A percentile compares a stretch with the other conserved stretches of the same genome.
phyloP scores from a whole-genome alignment of 2,113 vertebrate genomes.

The Percina caprodes region DNA sequence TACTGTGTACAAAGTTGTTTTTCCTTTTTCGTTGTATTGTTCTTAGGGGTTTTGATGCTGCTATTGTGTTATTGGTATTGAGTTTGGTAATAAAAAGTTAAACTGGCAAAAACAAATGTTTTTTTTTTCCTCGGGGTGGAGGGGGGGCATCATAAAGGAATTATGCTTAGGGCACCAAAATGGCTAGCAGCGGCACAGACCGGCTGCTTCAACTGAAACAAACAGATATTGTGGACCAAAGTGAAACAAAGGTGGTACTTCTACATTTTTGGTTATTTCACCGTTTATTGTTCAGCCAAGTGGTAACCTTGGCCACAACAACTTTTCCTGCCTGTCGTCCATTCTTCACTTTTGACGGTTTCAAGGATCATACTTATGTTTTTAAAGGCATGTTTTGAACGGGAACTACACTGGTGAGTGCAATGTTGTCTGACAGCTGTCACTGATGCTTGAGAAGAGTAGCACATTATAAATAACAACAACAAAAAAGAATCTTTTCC shows the following conservation, averaged over 20 bases:
- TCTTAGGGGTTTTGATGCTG: too few relatives aligned
- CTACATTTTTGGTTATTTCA: neutral
- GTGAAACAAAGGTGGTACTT: neutral
- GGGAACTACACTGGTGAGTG: too few relatives aligned
- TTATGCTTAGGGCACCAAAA: too few relatives aligned
- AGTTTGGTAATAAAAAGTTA: too few relatives aligned
- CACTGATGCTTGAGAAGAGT: neutral
- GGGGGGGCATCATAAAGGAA: too few relatives aligned
- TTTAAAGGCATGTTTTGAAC: neutral
- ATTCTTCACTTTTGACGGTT: neutral
- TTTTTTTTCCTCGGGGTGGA: too few relatives aligned
- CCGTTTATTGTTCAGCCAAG: neutral
- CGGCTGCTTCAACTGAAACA: neutral
- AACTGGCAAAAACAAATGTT: too few relatives aligned
- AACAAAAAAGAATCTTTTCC: neutral
- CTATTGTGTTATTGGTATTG: too few relatives aligned
- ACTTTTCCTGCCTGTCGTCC: neutral
- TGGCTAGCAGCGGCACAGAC: too few relatives aligned
- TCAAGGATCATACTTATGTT: neutral
- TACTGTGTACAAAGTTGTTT: too few relatives aligned
- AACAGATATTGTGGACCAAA: neutral
- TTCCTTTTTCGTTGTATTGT: too few relatives aligned
- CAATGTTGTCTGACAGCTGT: neutral
- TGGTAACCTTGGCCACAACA: conserved; percentile 23
- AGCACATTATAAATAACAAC: conserved; percentile 4